Evolutionary conservation across 2,797 vertebrate genomes (phyloP).

Genomic region (Periparus ater): DNA sequence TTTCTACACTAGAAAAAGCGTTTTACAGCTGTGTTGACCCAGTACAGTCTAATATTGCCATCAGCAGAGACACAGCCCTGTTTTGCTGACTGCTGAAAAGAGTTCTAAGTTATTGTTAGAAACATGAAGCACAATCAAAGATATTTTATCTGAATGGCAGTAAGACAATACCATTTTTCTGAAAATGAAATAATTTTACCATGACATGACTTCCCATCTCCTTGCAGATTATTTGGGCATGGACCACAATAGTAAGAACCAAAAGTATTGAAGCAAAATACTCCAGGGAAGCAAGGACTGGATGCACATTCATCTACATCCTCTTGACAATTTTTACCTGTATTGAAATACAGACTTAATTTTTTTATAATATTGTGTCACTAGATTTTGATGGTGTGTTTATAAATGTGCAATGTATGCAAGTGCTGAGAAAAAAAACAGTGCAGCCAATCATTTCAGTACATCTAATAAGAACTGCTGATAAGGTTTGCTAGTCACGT

Average conservation of each 20-base stretch:
- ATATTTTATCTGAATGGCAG: background rate
- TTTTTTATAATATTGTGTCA: background rate
- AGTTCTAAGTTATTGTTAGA: background rate
- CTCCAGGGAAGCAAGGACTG: slow-evolving; percentile 82
- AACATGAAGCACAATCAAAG: background rate
- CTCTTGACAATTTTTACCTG: slow-evolving; percentile 82
- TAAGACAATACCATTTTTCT: background rate
- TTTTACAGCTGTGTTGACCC: background rate
- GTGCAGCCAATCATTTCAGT: background rate
- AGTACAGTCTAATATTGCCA: background rate
- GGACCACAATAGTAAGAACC: slow-evolving; percentile 85
- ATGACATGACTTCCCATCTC: slow-evolving; percentile 82
- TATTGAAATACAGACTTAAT: background rate
- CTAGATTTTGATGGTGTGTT: background rate
- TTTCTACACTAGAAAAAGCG: background rate
- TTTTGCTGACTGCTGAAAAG: background rate
- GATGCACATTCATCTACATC: slow-evolving; percentile 87
- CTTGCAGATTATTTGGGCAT: slow-evolving; percentile 82
- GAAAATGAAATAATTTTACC: slow-evolving; percentile 65
- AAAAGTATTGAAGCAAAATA: slow-evolving; percentile 82
- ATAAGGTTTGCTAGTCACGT: background rate
- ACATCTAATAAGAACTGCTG: background rate
- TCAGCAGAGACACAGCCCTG: background rate
- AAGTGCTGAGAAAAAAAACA: background rate
- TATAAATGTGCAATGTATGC: background rate